Evolutionary conservation across 2,888 invertebrate species (phyloP), one percentile per base, ranked within the genome.

Genomic region (Drosophila mulleri): DNA sequence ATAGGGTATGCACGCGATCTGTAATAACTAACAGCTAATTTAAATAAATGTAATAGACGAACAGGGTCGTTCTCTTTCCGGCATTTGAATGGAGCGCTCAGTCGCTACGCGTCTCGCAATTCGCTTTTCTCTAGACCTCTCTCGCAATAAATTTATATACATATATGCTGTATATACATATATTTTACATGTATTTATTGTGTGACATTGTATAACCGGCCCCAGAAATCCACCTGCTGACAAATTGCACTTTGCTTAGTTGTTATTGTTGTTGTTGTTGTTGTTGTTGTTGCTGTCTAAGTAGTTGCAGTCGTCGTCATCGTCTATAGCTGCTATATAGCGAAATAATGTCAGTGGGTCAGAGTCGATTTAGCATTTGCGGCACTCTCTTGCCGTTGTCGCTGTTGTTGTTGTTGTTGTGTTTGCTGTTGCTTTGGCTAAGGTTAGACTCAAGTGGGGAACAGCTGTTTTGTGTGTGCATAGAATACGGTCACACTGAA

Each of bases 331-430:
- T 23, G 77, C 60, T 72, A 59, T 72, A 62, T 67, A 72, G 72
- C 67, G 78, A 91, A 92, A 91, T 89, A 90, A 88, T 92, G 92
- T 92, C 91, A 92, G 92, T 92, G 89, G 92, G 92, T 92, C 92
- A 92, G 90, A 92, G 92, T 92, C 92, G 88, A 85, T 81, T 88
- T 85, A 88, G 86, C 85, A 85, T 82, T 78, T 82, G 68, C 52
- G 44, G 59, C 59, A 41, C 20, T 71, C 42, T 80, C 54, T 72
- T 63, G 74, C 66, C 63, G 35, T 39, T 65, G 52, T 37, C 60
- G 23, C 50, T 68, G 73, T 63, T 62, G 35, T 47, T 68, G 20
- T 23, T 23, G 20, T 44, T 67, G 32, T 48, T 70, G 52, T 47
- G 67, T 39, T 47, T 45, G 32, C 29, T 48, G 60, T 56, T 44